Conservation (phyloP, 1,140 invertebrate genomes). For the Camponotus vicinus region DNA sequence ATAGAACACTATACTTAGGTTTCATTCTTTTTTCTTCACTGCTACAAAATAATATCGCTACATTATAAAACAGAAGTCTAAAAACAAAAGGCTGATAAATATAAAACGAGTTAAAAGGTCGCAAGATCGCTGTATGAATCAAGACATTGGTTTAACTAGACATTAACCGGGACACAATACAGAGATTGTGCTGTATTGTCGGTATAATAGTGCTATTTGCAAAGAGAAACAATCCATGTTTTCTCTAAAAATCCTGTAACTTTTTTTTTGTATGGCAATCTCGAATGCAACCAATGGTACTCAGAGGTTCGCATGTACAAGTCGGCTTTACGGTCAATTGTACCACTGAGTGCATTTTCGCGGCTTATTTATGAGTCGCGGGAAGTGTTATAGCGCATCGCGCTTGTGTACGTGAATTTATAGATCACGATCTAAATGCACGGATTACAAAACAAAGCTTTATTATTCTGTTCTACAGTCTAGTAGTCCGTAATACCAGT, state of each 20-base stretch:
- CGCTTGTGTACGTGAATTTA: constrained; percentile 29
- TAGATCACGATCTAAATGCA: constrained; percentile 22
- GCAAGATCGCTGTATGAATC: background rate
- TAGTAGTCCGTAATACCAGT: background rate
- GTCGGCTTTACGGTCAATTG: constrained; percentile 58
- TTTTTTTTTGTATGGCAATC: constrained; percentile 27
- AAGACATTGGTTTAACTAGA: background rate
- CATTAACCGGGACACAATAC: background rate
- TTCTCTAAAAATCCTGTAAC: no score
- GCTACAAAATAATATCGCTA: background rate
- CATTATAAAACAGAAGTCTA: background rate
- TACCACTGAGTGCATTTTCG: constrained; percentile 31
- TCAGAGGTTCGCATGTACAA: constrained; percentile 16
- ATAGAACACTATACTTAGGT: background rate
- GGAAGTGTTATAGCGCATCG: background rate
- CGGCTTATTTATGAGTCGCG: constrained; percentile 33
- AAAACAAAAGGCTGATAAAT: background rate
- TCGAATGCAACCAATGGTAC: background rate
- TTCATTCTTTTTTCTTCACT: background rate
- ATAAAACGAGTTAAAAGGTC: background rate
- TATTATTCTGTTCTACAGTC: background rate
- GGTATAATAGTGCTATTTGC: constrained; percentile 14
- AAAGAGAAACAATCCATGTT: background rate
- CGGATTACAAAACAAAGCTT: constrained; percentile 28
- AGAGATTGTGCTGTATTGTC: constrained; percentile 12